A percentile compares a stretch with the other conserved stretches of the same genome.
Conservation (phyloP, 2,113 vertebrate genomes). For the Cisticola juncidis region DNA sequence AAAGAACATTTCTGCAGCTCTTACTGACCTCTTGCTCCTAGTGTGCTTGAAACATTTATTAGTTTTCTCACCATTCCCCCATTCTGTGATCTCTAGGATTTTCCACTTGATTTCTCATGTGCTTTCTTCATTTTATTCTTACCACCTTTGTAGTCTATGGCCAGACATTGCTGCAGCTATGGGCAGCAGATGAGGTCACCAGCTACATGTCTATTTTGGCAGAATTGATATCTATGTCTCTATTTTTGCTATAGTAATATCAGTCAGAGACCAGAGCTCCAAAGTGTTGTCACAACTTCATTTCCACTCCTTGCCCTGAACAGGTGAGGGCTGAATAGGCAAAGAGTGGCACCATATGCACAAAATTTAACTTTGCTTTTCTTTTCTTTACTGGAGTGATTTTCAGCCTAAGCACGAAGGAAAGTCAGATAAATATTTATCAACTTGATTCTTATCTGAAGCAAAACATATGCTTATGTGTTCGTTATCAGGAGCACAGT, state of each 20-base stretch:
- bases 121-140: not conserved
- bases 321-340: not conserved
- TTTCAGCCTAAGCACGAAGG: not conserved
- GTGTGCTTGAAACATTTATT: slow-evolving; percentile 2
- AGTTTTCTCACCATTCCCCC: not conserved
- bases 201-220: not conserved
- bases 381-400: not conserved
- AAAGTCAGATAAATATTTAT: slow-evolving; percentile 8
- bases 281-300: not conserved
- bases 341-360: not conserved
- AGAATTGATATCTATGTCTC: not conserved
- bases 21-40: not conserved
- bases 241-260: not conserved
- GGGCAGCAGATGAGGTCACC: not conserved
- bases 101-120: not conserved
- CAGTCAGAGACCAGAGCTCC: not conserved
- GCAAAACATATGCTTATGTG: not conserved
- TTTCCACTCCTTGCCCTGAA: not conserved
- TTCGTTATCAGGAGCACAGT: not conserved
- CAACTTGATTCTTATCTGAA: not conserved
- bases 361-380: not conserved
- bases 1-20: not conserved
- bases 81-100: not conserved
- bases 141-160: not conserved
- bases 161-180: not conserved